A percentile compares a stretch with the other conserved stretches of the same genome.
Evolutionary conservation across 2,888 invertebrate genomes (phyloP).

Genomic region (Clitarchus hookeri): DNA sequence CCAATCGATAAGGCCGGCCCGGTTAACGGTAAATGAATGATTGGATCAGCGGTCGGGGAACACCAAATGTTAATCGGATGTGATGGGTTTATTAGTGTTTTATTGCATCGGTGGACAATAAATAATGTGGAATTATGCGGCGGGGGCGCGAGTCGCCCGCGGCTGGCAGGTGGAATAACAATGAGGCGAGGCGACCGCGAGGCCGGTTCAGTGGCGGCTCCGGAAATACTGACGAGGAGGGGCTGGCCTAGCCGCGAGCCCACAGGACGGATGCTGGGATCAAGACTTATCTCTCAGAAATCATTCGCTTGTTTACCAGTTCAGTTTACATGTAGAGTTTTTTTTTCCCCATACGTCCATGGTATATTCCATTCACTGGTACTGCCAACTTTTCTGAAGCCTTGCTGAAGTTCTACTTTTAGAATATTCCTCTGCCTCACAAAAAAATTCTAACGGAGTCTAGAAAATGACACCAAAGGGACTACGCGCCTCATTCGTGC

Average conservation of each 20-base stretch:
- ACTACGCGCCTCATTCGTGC: too few species aligned
- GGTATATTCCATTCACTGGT: too few species aligned
- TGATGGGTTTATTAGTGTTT: slow-evolving; percentile 24
- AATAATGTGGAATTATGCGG: slow-evolving; percentile 10
- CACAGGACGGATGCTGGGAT: too few species aligned
- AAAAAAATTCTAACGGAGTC: too few species aligned
- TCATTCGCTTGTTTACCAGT: too few species aligned
- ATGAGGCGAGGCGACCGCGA: background rate
- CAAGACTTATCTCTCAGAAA: too few species aligned
- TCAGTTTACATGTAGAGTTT: too few species aligned
- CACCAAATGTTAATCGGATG: slow-evolving; percentile 25
- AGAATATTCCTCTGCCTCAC: too few species aligned
- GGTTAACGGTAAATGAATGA: slow-evolving; percentile 27
- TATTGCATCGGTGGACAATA: slow-evolving; percentile 10
- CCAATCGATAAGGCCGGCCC: background rate
- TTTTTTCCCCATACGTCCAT: too few species aligned
- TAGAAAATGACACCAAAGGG: too few species aligned
- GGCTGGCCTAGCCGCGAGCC: background rate
- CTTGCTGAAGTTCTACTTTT: too few species aligned
- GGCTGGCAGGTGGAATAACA: slow-evolving; percentile 7
- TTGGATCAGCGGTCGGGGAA: slow-evolving; percentile 23
- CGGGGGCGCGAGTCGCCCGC: background rate
- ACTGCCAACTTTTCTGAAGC: too few species aligned
- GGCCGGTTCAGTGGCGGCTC: background rate
- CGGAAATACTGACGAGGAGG: background rate